These are phyloP conservation scores for Heliocidaris erythrogramma DNA, from an alignment of 35 echinoderm and acorn worm genomes.

Conservation along the genomic window DNA sequence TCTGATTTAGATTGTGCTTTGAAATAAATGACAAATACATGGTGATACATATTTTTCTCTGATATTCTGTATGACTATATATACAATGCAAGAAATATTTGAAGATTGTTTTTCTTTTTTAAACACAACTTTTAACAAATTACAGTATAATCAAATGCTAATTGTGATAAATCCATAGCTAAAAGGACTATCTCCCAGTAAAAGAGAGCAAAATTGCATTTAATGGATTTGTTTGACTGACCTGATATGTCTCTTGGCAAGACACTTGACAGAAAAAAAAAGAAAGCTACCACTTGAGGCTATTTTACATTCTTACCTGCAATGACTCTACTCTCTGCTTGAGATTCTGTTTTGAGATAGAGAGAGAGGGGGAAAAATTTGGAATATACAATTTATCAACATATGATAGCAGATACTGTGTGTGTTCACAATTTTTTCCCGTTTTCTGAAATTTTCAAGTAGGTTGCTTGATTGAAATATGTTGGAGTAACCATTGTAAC, in stretches of 20 bases:
- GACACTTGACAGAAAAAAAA: too few species aligned
- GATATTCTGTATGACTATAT: too few species aligned
- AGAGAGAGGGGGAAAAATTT: not conserved
- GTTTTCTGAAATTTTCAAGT: too few species aligned
- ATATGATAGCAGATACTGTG: too few species aligned
- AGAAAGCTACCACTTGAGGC: not conserved
- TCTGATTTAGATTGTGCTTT: conserved; percentile 75
- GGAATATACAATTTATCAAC: too few species aligned
- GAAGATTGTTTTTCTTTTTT: not conserved
- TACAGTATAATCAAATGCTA: too few species aligned
- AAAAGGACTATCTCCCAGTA: too few species aligned
- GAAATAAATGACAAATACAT: not conserved
- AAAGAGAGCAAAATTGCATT: not conserved
- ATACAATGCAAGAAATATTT: not conserved
- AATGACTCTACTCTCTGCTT: conserved; percentile 72
- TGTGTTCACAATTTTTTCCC: too few species aligned
- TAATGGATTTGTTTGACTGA: not conserved
- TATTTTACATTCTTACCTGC: conserved; percentile 61
- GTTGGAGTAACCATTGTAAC: too few species aligned
- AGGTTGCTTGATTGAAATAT: too few species aligned
- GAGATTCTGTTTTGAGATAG: conserved; percentile 54
- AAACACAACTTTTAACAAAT: not conserved
- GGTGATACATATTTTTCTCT: not conserved
- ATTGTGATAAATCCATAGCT: too few species aligned
- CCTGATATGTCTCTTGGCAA: not conserved